Percentiles rank a stretch among this genome's conserved stretches.
Conservation (phyloP, 30 jellyfish, hydroid and myxozoan genomes). For the Aurelia aurita region DNA sequence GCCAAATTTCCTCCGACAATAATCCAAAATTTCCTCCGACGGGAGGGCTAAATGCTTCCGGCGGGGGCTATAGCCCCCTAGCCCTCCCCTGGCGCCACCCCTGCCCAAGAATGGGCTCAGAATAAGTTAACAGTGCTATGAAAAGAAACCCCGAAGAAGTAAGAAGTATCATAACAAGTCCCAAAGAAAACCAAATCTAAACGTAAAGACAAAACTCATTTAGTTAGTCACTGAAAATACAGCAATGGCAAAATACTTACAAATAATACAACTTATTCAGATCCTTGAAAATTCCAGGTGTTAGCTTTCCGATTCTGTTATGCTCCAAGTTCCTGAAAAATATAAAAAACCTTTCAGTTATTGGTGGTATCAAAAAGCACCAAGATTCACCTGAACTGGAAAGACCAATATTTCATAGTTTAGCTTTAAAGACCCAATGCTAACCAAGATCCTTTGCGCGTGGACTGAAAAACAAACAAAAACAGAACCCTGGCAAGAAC, state of each 20-base stretch:
- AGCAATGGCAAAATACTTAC: slow-evolving; percentile 19
- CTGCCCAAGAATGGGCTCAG: no score
- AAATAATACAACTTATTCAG: slow-evolving; percentile 17
- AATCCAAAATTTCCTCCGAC: no score
- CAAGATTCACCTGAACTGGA: not conserved
- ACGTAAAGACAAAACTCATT: not conserved
- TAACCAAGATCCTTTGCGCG: no score
- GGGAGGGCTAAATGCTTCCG: no score
- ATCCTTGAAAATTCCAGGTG: slow-evolving; percentile 43
- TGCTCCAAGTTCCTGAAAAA: slow-evolving; percentile 36
- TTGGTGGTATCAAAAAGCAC: not conserved
- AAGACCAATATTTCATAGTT: not conserved
- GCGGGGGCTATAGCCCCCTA: no score
- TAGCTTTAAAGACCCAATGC: no score
- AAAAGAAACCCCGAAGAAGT: not conserved
- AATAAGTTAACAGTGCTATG: no score
- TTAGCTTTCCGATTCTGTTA: slow-evolving; percentile 19
- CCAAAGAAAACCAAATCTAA: not conserved
- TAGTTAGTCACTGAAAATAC: no score
- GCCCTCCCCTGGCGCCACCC: no score
- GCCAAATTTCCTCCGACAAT: no score
- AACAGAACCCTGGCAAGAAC: no score
- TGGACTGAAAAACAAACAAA: no score
- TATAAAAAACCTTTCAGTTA: not conserved
- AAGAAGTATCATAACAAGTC: not conserved